A percentile compares a stretch with the other conserved stretches of the same genome.
phyloP scores from a whole-genome alignment of 2,113 vertebrate species.

The Syngnathus typhle region DNA sequence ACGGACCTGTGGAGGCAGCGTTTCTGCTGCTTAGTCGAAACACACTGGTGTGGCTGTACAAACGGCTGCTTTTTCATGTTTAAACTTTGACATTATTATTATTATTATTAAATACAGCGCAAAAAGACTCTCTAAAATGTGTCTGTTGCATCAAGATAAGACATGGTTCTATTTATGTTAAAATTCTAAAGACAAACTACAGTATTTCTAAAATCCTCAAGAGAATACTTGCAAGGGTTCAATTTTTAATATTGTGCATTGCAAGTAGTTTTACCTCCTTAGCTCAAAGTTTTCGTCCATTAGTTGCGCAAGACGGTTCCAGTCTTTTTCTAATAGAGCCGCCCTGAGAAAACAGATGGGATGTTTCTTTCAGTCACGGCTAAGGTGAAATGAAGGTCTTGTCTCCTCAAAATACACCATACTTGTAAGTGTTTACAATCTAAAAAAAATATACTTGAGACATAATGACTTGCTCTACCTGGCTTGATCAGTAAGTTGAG shows the following conservation, averaged over 20 bases:
- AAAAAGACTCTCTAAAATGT: neutral
- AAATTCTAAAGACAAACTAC: neutral
- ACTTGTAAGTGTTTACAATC: neutral
- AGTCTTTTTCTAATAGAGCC: slow-evolving; percentile 64
- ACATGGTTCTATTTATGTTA: neutral
- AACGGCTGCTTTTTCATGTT: too few relatives aligned
- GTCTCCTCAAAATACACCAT: neutral
- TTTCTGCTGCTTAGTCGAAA: neutral
- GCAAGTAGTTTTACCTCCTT: slow-evolving; percentile 56
- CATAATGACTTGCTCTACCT: slow-evolving; percentile 56
- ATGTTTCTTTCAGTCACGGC: neutral
- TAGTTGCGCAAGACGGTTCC: slow-evolving; percentile 65
- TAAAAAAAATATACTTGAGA: neutral
- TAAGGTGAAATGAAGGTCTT: neutral
- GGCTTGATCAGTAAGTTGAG: slow-evolving; percentile 74
- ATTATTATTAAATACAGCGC: neutral
- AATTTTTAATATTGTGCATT: neutral
- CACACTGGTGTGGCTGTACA: neutral
- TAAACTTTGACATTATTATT: too few relatives aligned
- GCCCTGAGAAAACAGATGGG: slow-evolving; percentile 37
- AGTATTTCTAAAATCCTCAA: neutral
- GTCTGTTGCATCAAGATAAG: neutral
- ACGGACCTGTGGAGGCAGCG: slow-evolving; percentile 56
- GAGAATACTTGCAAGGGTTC: neutral
- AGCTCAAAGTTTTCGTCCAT: slow-evolving; percentile 79